Percentiles rank a stretch among this genome's conserved stretches.
phyloP scores from a whole-genome alignment of 2,113 vertebrate species.

The Struthio camelus region DNA sequence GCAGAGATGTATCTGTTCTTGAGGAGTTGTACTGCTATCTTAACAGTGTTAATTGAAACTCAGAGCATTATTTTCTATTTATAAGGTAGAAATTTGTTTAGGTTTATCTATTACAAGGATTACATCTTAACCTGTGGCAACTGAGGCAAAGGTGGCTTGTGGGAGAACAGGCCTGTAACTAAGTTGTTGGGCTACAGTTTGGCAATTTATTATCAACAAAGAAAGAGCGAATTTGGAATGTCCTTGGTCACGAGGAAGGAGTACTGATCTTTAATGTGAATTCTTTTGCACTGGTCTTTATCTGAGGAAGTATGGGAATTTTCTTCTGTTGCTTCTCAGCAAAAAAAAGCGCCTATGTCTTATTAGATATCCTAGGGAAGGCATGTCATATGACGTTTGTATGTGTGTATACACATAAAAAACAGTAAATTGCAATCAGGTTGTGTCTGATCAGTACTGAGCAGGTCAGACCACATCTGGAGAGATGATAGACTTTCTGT shows the following conservation, averaged over 20 bases:
- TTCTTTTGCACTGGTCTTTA: background rate
- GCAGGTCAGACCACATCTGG: background rate
- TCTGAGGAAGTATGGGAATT: background rate
- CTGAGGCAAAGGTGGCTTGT: background rate
- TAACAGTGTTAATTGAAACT: background rate
- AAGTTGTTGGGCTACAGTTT: background rate
- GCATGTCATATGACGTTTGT: background rate
- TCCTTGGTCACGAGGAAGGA: background rate
- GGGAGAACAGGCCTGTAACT: background rate
- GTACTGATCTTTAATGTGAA: background rate
- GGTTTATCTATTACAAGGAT: background rate
- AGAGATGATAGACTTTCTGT: background rate
- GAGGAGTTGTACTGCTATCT: background rate
- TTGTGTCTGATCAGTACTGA: background rate
- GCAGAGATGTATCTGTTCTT: background rate
- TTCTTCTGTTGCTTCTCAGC: background rate
- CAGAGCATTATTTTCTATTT: background rate
- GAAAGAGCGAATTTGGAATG: background rate
- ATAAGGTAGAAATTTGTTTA: background rate
- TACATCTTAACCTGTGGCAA: background rate
- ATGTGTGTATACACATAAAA: background rate
- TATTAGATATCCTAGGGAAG: background rate
- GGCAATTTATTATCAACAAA: background rate
- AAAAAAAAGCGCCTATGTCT: rapidly evolving
- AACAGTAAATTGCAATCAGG: background rate